Base-by-base conservation (phyloP, 2,113 vertebrate genomes). In the Saiga tatarica region DNA sequence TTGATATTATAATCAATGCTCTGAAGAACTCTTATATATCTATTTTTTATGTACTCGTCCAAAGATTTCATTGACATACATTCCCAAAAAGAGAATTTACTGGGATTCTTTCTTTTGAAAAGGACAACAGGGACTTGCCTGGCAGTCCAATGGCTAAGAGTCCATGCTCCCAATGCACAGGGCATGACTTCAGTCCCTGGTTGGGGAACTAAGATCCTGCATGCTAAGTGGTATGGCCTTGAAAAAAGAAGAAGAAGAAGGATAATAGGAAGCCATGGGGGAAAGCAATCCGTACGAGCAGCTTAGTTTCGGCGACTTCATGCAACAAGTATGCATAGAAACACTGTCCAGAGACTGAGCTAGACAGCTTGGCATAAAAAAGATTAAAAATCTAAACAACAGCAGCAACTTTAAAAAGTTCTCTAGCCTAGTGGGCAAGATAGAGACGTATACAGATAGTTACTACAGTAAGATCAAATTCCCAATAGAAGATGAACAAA, bases 21-120 rank as follows among this genome's bases (percentile, higher is more conserved):
- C 53, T 93, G 91, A 96, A 94, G 85, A 74, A 83, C 19, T 88
- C 52, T 97, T 95, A 11, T 92, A 87, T 23, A 84, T 89, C 17
- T 33, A 78, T 89, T 98, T 97, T 97, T 97, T 97, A 96, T 87
- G 16, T 88, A 57, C 57, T 97, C 86, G 45, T 93, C 25, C 52
- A 89, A 83, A 92, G 52, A 92, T 83, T 62, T 90, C 36, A 23
- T 93, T 89, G 53, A 50, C 25, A 87, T 96, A 93, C 94, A 93
- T 33, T 85, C 33, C 6, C 7, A 12, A 50, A 62, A 90, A 6
- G 15, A 25, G 55, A 47, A 87, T 95, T 83, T 79, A 26, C 14
- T 91, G 39, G 25, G 78, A 78, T 79, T 92, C 47, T 97, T 91
- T 97, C 62, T 36, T 76, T 50, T 92, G 28, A 94, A 96, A 90